These are phyloP conservation scores for Hormaphis cornu DNA, from an alignment of 1,140 invertebrate genomes.

Conservation along the genomic window DNA sequence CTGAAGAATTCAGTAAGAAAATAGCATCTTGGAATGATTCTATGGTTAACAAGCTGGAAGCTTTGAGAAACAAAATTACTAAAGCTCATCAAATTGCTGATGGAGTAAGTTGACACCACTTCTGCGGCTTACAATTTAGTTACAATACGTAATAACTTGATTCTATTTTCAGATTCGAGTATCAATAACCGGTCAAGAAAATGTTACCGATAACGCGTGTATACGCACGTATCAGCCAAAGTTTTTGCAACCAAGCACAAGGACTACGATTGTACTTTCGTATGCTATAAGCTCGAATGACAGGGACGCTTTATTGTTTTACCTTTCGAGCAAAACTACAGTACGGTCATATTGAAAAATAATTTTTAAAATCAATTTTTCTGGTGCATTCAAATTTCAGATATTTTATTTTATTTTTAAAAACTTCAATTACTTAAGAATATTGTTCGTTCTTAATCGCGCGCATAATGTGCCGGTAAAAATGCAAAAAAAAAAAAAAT, in stretches of 20 bases:
- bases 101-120: constrained; percentile 49
- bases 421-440: too few relatives aligned
- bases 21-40: constrained; percentile 53
- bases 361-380: constrained; percentile 20
- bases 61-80: constrained; percentile 61
- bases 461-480: too few relatives aligned
- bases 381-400: background rate
- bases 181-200: constrained; percentile 50
- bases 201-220: constrained; percentile 38
- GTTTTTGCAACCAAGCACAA: constrained; percentile 55
- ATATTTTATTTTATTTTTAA: background rate
- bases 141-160: background rate
- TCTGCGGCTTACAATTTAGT: background rate
- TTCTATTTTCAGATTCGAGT: constrained; percentile 60
- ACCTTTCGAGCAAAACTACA: constrained; percentile 52
- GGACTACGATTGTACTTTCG: constrained; percentile 58
- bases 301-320: constrained; percentile 56
- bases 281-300: constrained; percentile 53
- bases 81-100: constrained; percentile 71
- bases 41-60: constrained; percentile 52
- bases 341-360: constrained; percentile 40
- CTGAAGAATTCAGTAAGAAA: constrained; percentile 47
- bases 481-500: too few relatives aligned
- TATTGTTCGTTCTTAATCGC: too few relatives aligned
- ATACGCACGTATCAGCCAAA: constrained; percentile 59